These are phyloP conservation scores for Campoletis sonorensis DNA, from an alignment of 1,140 invertebrate species.

Conservation along the genomic window DNA sequence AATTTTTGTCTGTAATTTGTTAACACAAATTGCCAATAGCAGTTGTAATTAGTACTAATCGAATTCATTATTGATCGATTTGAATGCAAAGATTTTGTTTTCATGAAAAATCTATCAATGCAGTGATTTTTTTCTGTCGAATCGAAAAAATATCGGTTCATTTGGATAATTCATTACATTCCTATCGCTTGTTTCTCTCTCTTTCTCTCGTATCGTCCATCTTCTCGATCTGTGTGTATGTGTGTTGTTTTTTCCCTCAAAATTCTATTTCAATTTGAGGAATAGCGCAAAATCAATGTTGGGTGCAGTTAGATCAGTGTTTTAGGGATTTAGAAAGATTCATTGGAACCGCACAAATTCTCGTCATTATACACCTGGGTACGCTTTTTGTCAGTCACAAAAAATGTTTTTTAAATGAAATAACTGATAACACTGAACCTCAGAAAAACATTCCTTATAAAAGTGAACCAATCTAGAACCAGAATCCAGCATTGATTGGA, in stretches of 20 bases:
- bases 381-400: not conserved
- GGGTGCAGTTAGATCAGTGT: not conserved
- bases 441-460: not conserved
- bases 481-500: conserved; percentile 6
- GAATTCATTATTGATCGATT: too few relatives aligned
- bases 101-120: too few relatives aligned
- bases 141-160: too few relatives aligned
- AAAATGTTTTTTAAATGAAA: not conserved
- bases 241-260: conserved; percentile 20
- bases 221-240: conserved; percentile 24
- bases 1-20: too few relatives aligned
- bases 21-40: too few relatives aligned
- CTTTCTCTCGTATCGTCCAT: not conserved
- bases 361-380: conserved; percentile 6
- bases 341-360: not conserved
- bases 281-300: not conserved
- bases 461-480: conserved; percentile 6
- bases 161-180: too few relatives aligned
- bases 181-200: too few relatives aligned
- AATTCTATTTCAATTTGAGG: not conserved
- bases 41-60: too few relatives aligned
- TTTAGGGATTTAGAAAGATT: not conserved
- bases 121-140: too few relatives aligned
- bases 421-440: not conserved
- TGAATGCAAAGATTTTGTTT: too few relatives aligned